A percentile compares a stretch with the other conserved stretches of the same genome.
Conservation (phyloP, 2,797 vertebrate genomes). For the Sternarchorhynchus goeldii region DNA sequence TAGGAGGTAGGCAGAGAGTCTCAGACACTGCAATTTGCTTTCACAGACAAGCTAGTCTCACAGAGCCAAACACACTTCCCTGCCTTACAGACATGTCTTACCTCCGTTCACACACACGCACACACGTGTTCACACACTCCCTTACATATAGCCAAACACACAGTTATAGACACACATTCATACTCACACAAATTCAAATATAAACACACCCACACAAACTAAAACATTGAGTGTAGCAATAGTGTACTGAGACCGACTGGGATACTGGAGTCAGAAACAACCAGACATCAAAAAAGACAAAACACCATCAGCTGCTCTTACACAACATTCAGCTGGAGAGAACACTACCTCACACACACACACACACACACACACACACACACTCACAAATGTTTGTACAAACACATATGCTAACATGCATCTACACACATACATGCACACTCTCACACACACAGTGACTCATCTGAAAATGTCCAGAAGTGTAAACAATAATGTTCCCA, state of each 20-base stretch:
- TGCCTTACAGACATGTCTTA: conserved; percentile 21
- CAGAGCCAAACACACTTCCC: conserved; percentile 15
- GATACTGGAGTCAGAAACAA: no score
- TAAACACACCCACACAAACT: no score
- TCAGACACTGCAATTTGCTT: conserved; percentile 14
- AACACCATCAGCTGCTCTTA: conserved; percentile 11
- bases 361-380: conserved; percentile 17
- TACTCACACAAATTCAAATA: background rate
- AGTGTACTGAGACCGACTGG: no score
- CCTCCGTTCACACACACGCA: conserved; percentile 13
- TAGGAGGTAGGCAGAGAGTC: no score
- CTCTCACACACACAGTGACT: no score
- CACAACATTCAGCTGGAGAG: conserved; percentile 31
- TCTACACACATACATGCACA: no score
- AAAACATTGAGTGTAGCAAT: no score
- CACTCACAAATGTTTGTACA: background rate
- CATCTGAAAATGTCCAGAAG: no score
- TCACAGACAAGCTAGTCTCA: conserved; percentile 36
- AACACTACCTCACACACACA: conserved; percentile 7
- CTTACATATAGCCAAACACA: background rate
- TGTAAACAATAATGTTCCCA: no score
- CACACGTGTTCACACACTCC: background rate
- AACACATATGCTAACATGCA: no score
- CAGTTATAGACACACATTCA: conserved; percentile 10
- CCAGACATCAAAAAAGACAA: no score